Evolutionary conservation across 2,113 vertebrate species (phyloP).

Genomic region (Pungitius pungitius): DNA sequence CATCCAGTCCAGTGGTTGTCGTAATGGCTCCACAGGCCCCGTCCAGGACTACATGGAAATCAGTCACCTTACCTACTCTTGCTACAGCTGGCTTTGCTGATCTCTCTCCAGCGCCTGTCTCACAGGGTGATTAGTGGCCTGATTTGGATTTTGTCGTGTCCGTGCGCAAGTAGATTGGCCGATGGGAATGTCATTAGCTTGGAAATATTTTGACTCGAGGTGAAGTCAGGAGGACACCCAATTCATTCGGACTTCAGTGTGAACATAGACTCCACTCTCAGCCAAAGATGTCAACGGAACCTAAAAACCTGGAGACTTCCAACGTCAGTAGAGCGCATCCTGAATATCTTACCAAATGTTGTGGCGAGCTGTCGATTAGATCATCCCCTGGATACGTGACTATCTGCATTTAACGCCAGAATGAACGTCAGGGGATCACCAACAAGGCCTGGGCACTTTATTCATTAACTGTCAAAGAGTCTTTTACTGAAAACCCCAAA

Average conservation of each 20-base stretch:
- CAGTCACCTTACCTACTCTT: not conserved
- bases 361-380: not conserved
- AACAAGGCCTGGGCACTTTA: not conserved
- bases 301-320: not conserved
- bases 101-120: not conserved
- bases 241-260: not conserved
- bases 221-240: not conserved
- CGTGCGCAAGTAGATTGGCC: not conserved
- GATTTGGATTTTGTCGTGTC: not conserved
- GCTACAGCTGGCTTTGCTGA: not conserved
- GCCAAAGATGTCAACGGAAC: not conserved
- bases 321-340: not conserved
- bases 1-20: too few species aligned
- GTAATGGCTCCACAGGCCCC: not conserved
- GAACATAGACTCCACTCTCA: not conserved
- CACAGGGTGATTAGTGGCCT: not conserved
- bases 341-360: not conserved
- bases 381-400: not conserved
- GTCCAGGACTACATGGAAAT: not conserved
- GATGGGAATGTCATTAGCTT: not conserved
- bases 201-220: not conserved
- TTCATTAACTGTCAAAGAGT: not conserved
- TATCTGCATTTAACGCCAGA: not conserved
- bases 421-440: not conserved
- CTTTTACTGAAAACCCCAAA: not conserved